Evolutionary conservation across 2,113 vertebrate genomes (phyloP), one percentile per base, ranked within the genome.

Genomic region (Heteronetta atricapilla): DNA sequence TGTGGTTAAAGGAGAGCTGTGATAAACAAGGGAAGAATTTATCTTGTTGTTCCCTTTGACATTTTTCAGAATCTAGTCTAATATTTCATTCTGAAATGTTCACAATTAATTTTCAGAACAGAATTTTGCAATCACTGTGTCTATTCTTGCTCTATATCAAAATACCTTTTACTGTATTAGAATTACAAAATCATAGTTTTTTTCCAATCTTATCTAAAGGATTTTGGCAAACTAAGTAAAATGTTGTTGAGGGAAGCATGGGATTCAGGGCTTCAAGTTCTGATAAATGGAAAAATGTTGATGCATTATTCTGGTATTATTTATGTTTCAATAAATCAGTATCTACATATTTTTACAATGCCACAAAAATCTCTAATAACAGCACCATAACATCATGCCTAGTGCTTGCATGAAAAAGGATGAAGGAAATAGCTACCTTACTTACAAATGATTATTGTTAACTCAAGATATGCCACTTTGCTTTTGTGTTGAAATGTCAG

Each of bases 401-500:
- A 34, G 33, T 16, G 38, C 63, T 91, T 89, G 56, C 82, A 38
- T 44, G 55, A 82, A 62, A 92, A 53, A 1, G 3, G 23, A 73
- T 50, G 36, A 73, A 90, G 52, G 56, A 90, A 90, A 90, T 50
- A 74, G 23, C 25, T 60, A 60, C 58, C 50, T 88, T 66, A 78
- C 56, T 88, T 82, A 55, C 46, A 42, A 96, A 23, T 3, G 0
- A n/a, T 91, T 90, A 38, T 29, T 86, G 33, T 95, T 93, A 96
- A 80, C 66, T 93, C 58, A 72, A 77, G 68, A 64, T 36, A 86
- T 76, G 53, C 50, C 50, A 64, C 29, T 96, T 85, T 38, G 23
- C 16, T 52, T 83, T 78, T 91, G 72, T 89, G 75, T 44, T 93
- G 76, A 80, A 94, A 94, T 75, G 34, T 75, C 68, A 86, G 38